Conservation (phyloP, 2,888 invertebrate species). For the Cataglyphis altisquamis region DNA sequence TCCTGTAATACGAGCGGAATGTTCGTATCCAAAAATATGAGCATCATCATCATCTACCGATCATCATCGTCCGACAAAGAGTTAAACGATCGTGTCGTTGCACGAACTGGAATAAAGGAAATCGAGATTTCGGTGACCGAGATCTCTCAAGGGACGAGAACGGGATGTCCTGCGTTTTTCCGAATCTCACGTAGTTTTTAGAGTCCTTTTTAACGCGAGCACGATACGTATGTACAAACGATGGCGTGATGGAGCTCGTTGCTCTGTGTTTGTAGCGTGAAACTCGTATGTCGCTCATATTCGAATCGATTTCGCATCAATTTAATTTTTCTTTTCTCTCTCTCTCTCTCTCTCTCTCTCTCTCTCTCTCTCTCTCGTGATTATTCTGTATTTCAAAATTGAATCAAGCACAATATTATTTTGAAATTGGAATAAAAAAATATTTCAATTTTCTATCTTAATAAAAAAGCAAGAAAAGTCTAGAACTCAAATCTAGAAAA, state of each 20-base stretch:
- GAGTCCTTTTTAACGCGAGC: conserved; percentile 72
- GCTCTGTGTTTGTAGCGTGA: conserved; percentile 7
- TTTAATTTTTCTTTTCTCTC: background rate
- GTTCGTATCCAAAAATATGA: background rate
- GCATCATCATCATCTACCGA: background rate
- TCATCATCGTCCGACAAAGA: conserved; percentile 6
- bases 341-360: background rate
- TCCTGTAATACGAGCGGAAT: conserved; percentile 23
- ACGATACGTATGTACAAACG: conserved; percentile 73
- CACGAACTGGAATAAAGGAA: conserved; percentile 20
- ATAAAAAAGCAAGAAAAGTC: background rate
- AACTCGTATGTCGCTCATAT: conserved; percentile 52
- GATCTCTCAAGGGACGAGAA: conserved; percentile 53
- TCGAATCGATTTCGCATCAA: background rate
- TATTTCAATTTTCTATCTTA: background rate
- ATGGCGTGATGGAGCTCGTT: conserved; percentile 49
- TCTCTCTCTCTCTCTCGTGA: background rate
- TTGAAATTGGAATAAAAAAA: background rate
- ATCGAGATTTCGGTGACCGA: conserved; percentile 19
- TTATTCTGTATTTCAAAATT: background rate
- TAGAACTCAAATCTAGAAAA: background rate
- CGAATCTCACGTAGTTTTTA: conserved; percentile 39
- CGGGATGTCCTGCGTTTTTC: conserved; percentile 63
- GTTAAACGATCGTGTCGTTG: conserved; percentile 13
- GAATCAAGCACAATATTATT: background rate